Evolutionary conservation across 1,140 invertebrate genomes (phyloP), one percentile per base, ranked within the genome.

Genomic region (Manduca sexta): DNA sequence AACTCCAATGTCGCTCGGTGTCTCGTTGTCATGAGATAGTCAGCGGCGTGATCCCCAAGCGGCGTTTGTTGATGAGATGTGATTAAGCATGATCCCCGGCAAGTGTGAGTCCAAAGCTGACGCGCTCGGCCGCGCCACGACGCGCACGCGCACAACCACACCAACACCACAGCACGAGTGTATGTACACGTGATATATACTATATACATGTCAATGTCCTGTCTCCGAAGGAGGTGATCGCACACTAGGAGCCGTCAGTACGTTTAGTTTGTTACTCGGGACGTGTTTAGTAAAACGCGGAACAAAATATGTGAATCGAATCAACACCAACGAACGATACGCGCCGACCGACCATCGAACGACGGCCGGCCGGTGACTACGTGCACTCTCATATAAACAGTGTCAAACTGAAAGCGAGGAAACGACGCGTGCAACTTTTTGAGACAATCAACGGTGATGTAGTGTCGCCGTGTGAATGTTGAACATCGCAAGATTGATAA

Each of bases 51-150:
- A 64, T 35, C 55, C 61, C 69, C 65, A 63, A 74, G 71, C 69
- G 48, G 47, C 65, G 37, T 14, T 26, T 26, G 26, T 26, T 31
- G 56, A 64, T 71, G 69, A 65, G 48, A 64, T 54, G 58, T 58
- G 59, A 60, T 51, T 49, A 74, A 73, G 74, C 71, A 66, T 69
- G 68, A 72, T 64, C 41, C 62, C 63, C 54, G 40, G 44, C 49
- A 10, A 46, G 44, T n/a, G 44, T n/a, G 56, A 64, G 38, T 56
- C 68, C 67, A 11, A 21, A 26, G 40, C 40, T 8, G 21, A 21
- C 18, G 18, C 40, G 35, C 5, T 34, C 5, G 5, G 11, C 11
- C 33, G 11, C 33, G 33, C 13, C 33, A 3, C 33, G 6, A 11
- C 13, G 13, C 33, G 5, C 3, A 5, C 33, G 11, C 33, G n/a